Base-by-base conservation (phyloP, 1,140 invertebrate genomes). In the Paraescarpia echinospica region DNA sequence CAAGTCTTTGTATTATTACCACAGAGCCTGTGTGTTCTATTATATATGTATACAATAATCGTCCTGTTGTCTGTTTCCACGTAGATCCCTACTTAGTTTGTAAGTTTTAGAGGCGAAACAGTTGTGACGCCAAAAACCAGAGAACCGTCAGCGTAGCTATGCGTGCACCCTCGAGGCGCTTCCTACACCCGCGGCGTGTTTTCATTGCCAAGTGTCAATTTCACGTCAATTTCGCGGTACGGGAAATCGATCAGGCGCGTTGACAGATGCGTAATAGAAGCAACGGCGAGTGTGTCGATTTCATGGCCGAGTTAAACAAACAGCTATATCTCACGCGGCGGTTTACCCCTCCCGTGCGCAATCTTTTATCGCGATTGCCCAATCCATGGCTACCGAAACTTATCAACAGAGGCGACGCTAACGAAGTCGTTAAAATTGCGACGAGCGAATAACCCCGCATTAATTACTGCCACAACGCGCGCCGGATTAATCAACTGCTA, bases 131-230 rank as follows among this genome's bases (percentile, higher is more conserved):
- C 48, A 51, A 51, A 51, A 18, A 51, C 8, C 48, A 51, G 48
- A 51, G 18, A 51, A 0, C 8, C 48, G 48, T 5, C 59, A 22
- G 59, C 22, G 22, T 77, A 31, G 59, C 22, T 31, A 27, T 31
- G 12, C 9, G 59, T 18, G 59, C 0, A 77, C 59, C 12, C 59
- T 18, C 9, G 12, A 1, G 14, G 59, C 59, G 59, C 59, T 18
- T 77, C 4, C 41, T 41, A 4, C 59, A 77, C 59, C 59, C 22
- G 59, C 59, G 14, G 59, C 59, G 12, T 77, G 59, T 77, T 77
- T 77, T 77, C 59, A 77, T 77, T 77, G 59, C 59, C 59, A 77
- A 77, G 59, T 77, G 59, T 77, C 59, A 77, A 77, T 77, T 77
- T 77, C 59, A 77, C 59, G 59, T 77, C 59, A 77, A 77, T 77